Evolutionary conservation across 2,888 invertebrate genomes (phyloP), one percentile per base, ranked within the genome.

Genomic region (Limnephilus marmoratus): DNA sequence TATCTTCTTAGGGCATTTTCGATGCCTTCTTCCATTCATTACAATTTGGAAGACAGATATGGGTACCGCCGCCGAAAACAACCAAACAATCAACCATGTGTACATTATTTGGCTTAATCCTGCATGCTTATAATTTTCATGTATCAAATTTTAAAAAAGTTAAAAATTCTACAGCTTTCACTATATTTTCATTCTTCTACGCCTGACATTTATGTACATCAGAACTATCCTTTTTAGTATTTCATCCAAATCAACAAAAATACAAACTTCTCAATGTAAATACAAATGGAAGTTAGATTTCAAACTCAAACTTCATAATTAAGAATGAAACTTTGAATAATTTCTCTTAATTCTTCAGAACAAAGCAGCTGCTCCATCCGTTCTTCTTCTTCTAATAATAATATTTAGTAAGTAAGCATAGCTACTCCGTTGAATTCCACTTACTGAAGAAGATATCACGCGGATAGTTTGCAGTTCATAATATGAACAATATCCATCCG

Each of bases 401-500:
- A 68, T 68, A 68, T 68, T 68, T 68, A 5, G 24, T 15, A 7
- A 82, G 34, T 24, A 41, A 85, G 85, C n/a, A 41, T 85, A 45
- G 12, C 34, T 41, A 15, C 34, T 53, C 87, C 31, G 49, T 85
- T 29, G 82, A 31, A 85, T 37, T n/a, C 37, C 41, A 34, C 85
- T 37, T 85, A 88, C 88, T 53, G 12, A 88, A 31, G 45, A 89
- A 89, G 81, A 34, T 41, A 90, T 81, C 81, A 90, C 45, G n/a
- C 31, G 49, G 85, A 86, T 49, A 68, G 90, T 37, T 86, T 18
- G 85, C 92, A 41, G 37, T 86, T 87, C 49, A 89, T 86, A 90
- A 86, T 90, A 91, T 86, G 83, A 92, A 92, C 91, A 91, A 91
- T 86, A 91, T 90, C 91, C 90, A 91, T 92, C 92, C 90, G 85